Percentiles rank a stretch among this genome's conserved stretches.
These are phyloP conservation scores for Zaprionus capensis DNA, from an alignment of 1,140 invertebrate genomes.

Conservation along the genomic window DNA sequence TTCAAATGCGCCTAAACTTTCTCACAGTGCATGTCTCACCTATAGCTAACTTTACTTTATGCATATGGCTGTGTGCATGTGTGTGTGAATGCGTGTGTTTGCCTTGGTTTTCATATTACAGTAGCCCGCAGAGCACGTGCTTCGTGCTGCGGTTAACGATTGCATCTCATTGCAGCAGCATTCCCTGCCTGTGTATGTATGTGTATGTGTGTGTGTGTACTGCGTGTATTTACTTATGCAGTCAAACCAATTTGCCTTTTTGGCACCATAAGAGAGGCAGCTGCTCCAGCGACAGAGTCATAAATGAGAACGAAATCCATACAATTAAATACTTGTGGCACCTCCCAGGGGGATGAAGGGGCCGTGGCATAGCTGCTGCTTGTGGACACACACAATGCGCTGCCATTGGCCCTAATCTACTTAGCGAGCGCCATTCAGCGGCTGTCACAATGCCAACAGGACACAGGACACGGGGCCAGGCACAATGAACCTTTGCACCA, in stretches of 20 bases:
- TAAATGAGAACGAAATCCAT: conserved; percentile 50
- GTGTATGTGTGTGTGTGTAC: conserved; percentile 26
- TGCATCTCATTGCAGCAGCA: conserved; percentile 62
- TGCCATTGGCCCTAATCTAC: conserved; percentile 79
- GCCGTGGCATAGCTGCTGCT: background rate
- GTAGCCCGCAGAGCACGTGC: conserved; percentile 52
- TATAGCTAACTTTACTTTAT: conserved; percentile 7
- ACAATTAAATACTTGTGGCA: conserved; percentile 63
- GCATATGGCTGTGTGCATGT: background rate
- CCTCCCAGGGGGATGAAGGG: background rate
- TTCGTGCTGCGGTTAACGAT: conserved; percentile 68
- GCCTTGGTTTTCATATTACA: conserved; percentile 59
- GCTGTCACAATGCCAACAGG: conserved; percentile 61
- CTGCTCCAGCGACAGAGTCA: conserved; percentile 20
- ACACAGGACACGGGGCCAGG: conserved; percentile 13
- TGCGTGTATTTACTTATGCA: conserved; percentile 49
- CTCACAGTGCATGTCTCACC: background rate
- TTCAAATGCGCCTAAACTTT: background rate
- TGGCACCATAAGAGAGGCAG: conserved; percentile 51
- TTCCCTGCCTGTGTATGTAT: conserved; percentile 16
- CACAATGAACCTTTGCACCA: conserved; percentile 61
- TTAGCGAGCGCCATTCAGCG: conserved; percentile 67
- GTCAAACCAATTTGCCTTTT: conserved; percentile 76
- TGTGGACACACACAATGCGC: conserved; percentile 8
- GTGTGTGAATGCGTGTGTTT: conserved; percentile 26